Base-by-base conservation (phyloP, 2,797 vertebrate genomes). In the Melopsittacus undulatus region DNA sequence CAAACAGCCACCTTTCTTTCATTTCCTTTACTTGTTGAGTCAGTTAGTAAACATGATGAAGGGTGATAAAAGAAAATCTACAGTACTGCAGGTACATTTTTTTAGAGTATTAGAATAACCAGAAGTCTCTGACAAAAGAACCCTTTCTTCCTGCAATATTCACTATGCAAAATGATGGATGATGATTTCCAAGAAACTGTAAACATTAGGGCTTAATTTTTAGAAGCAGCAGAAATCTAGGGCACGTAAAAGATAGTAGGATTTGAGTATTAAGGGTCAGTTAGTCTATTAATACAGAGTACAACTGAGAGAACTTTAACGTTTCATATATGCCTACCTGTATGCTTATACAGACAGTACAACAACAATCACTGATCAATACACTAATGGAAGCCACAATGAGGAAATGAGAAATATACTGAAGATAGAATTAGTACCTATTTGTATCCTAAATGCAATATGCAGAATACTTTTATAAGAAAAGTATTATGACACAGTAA, bases 391-490 rank as follows among this genome's bases (percentile, higher is more conserved):
- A 59, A 67, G 45, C 46, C 67, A 78, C 57, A 51, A 52, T 5
- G 66, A 87, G 46, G 81, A 94, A 95, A 87, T 94, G 89, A 93
- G 92, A 77, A 89, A 96, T 95, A 91, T 57, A 95, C 93, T 94
- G 84, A 64, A 81, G 76, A 93, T 81, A 30, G 90, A 93, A 97
- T 97, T 97, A 96, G 93, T 85, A 91, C 92, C 84, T 95, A 94
- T 96, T 96, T 95, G 92, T 96, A 93, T 87, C 73, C 36, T 74
- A 89, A 97, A 95, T 92, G 87, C 85, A 94, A 85, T 38, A 87
- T 23, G 57, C 81, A 86, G 91, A 95, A 75, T 82, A 68, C 62
- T 92, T 91, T 63, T 83, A 90, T 95, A 96, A 96, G 90, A 81
- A 94, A 97, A 96, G 82, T 83, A 81, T 92, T 78, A 95, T 96